Evolutionary conservation across 2,113 vertebrate genomes (phyloP).

Genomic region (Okapia johnstoni): DNA sequence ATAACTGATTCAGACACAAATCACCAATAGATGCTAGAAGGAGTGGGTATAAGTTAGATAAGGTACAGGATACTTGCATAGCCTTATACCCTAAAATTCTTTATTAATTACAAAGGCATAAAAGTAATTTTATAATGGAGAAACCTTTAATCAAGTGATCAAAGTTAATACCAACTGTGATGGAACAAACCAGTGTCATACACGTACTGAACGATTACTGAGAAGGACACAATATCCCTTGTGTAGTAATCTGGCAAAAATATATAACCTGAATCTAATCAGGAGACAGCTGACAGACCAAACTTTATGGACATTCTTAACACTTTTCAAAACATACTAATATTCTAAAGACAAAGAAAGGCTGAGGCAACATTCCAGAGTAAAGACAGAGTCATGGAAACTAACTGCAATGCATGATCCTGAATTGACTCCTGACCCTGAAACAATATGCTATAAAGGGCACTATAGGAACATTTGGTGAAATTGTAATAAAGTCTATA

Average conservation of each 20-base stretch:
- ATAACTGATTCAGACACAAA: background rate
- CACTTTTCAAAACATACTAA: background rate
- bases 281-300: background rate
- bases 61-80: background rate
- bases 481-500: background rate
- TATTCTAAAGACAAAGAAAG: background rate
- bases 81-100: background rate
- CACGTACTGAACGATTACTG: fast-evolving
- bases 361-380: background rate
- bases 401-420: background rate
- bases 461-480: background rate
- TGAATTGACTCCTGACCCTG: background rate
- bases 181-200: background rate
- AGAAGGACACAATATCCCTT: background rate
- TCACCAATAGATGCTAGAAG: background rate
- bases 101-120: background rate
- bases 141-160: background rate
- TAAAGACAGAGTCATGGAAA: background rate
- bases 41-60: background rate
- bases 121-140: background rate
- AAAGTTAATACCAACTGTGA: background rate
- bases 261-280: background rate
- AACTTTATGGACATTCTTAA: background rate
- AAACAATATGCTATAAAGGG: background rate
- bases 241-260: background rate